phyloP scores from a whole-genome alignment of 2,888 invertebrate genomes.

The Linyphia triangularis region DNA sequence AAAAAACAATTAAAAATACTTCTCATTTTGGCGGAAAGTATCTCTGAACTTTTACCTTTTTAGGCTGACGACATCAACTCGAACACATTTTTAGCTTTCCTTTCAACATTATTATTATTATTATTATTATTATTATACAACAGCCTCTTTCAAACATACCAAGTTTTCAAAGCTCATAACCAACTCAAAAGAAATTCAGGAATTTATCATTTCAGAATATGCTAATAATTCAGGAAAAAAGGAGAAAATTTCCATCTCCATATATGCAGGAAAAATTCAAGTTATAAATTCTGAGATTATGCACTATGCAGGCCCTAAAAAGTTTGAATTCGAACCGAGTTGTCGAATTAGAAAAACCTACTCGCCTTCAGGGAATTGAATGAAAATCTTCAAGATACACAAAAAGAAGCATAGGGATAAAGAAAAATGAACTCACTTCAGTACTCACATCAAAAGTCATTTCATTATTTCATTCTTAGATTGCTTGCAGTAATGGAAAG shows the following conservation, averaged over 20 bases:
- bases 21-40: too few relatives aligned
- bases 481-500: constrained; percentile 42
- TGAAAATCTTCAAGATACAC: constrained; percentile 46
- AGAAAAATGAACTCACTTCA: constrained; percentile 32
- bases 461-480: constrained; percentile 49
- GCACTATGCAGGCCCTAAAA: background rate
- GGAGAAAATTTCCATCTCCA: background rate
- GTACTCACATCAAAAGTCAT: constrained; percentile 21
- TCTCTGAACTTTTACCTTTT: too few relatives aligned
- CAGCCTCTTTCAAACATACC: too few relatives aligned
- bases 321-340: constrained; percentile 4
- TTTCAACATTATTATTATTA: too few relatives aligned
- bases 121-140: too few relatives aligned
- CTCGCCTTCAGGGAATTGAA: constrained; percentile 21
- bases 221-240: constrained; percentile 2
- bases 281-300: constrained; percentile 42
- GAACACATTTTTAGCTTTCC: too few relatives aligned
- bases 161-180: too few relatives aligned
- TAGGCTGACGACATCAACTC: too few relatives aligned
- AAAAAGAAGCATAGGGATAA: constrained; percentile 14
- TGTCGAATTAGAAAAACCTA: constrained; percentile 35
- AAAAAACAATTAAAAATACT: too few relatives aligned
- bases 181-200: background rate
- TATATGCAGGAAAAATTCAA: constrained; percentile 9
- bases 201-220: constrained; percentile 34